Base-by-base conservation (phyloP, 2,113 vertebrate genomes). In the Bubo blakistoni region DNA sequence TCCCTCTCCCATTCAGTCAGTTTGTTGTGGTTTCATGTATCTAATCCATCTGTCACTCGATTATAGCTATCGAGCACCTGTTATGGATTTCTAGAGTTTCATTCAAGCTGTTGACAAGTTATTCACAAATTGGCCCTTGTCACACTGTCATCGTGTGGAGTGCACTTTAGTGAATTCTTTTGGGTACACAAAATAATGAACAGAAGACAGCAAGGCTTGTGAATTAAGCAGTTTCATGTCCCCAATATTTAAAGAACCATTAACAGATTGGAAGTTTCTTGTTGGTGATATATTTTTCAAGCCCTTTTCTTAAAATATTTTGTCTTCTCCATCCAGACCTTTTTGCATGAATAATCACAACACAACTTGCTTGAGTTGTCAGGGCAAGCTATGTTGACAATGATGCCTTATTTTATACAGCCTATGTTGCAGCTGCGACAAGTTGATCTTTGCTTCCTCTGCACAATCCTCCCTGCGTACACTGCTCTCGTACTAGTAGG, bases 11-110 rank as follows among this genome's bases (percentile, higher is more conserved):
- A 97, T 97, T 98, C 97, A 97, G 95, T 96, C 95, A 97, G 94
- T 98, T 97, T 97, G 97, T 96, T 97, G 97, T 97, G 96, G 96
- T 96, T 97, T 97, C 97, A 95, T 97, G 85, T 96, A 98, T 97
- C 97, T 97, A 97, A 97, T 97, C 97, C 97, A 98, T 97, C 97
- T 98, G 97, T 98, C 97, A 97, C 97, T 97, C 92, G 92, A 97
- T 97, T 97, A 96, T 86, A 96, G 96, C 96, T 97, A 96, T 96
- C 94, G 92, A 97, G 96, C 97, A 98, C 97, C 97, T 98, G 97
- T 97, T 97, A 97, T 95, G 92, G 93, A 97, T 96, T 97, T 98
- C 95, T 98, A 95, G 94, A 97, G 93, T 97, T 98, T 96, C 96
- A 97, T 97, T 97, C 96, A 97, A 96, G 97, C 96, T 97, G 96